Evolutionary conservation across 1,140 invertebrate genomes (phyloP).

Genomic region (Scaptodrosophila lebanonensis): DNA sequence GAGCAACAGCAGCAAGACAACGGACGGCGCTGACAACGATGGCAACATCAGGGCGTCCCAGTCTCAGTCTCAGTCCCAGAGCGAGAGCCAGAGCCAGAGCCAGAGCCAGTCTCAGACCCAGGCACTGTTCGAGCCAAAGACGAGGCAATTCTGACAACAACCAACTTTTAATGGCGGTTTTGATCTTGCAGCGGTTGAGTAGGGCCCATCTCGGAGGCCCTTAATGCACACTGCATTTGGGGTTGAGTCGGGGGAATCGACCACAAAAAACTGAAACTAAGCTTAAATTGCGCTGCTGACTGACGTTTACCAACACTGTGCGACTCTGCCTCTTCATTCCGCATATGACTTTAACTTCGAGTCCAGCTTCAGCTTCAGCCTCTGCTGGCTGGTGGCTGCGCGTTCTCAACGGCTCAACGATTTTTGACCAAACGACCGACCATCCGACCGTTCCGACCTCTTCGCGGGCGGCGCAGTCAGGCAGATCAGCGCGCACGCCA

Average conservation of each 20-base stretch:
- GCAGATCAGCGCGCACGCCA: constrained; percentile 71
- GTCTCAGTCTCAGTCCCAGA: constrained; percentile 22
- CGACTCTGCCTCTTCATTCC: too few relatives aligned
- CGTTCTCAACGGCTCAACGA: constrained; percentile 43
- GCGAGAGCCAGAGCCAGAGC: constrained; percentile 13
- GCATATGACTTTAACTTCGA: too few relatives aligned
- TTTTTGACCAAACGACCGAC: constrained; percentile 46
- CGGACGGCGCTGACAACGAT: constrained; percentile 20
- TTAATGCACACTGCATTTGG: too few relatives aligned
- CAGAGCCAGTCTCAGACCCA: constrained; percentile 6
- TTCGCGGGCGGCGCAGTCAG: constrained; percentile 57
- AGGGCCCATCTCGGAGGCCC: too few relatives aligned
- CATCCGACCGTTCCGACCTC: constrained; percentile 35
- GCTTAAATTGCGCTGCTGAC: constrained; percentile 37
- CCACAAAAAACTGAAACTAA: constrained; percentile 27
- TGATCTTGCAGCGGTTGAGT: not conserved
- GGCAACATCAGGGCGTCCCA: not conserved
- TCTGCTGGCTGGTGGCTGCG: constrained; percentile 21
- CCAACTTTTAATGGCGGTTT: not conserved
- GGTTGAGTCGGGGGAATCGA: not conserved
- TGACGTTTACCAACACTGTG: constrained; percentile 40
- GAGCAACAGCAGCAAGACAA: constrained; percentile 47
- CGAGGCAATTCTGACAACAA: not conserved
- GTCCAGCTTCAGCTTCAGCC: too few relatives aligned
- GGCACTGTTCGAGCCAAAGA: not conserved